These are phyloP conservation scores for Danio jaintianensis DNA, from an alignment of 2,797 vertebrate genomes.

Conservation along the genomic window DNA sequence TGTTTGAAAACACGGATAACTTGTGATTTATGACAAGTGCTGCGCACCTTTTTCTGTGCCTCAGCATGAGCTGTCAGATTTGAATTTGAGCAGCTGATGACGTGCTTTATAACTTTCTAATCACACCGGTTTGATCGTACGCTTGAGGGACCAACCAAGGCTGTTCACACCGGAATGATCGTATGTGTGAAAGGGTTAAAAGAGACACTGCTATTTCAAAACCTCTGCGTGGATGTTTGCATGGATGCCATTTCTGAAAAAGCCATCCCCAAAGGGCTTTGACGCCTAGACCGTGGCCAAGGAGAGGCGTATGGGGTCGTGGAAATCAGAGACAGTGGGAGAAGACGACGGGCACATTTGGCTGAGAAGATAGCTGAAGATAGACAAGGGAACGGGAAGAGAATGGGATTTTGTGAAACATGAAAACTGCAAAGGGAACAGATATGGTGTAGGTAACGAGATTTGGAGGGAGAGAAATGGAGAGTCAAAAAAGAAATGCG, in stretches of 20 bases:
- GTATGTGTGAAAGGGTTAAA: no score
- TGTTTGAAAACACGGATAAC: no score
- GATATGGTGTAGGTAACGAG: slow-evolving; percentile 55
- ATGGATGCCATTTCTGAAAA: slow-evolving; percentile 12
- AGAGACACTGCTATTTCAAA: slow-evolving; percentile 18
- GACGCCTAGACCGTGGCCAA: slow-evolving; percentile 2
- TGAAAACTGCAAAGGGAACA: slow-evolving; percentile 53
- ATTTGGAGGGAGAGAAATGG: slow-evolving; percentile 36
- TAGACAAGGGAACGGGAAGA: slow-evolving; percentile 34
- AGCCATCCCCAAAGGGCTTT: neutral
- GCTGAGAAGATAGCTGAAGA: slow-evolving; percentile 4
- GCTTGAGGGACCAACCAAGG: no score
- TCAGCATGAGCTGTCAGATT: no score
- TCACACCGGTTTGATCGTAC: no score
- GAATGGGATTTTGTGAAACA: slow-evolving; percentile 60
- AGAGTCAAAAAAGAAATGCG: slow-evolving; percentile 69
- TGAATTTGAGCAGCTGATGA: no score
- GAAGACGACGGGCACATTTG: slow-evolving; percentile 30
- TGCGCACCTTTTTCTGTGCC: no score
- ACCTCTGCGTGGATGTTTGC: slow-evolving; percentile 42
- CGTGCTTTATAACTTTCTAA: no score
- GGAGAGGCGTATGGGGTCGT: slow-evolving; percentile 14
- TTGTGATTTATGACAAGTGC: no score
- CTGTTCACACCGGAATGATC: no score
- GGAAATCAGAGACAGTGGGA: slow-evolving; percentile 31